A percentile compares a stretch with the other conserved stretches of the same genome.
Evolutionary conservation across 2,888 invertebrate genomes (phyloP).

Genomic region (Tinea semifulvella): DNA sequence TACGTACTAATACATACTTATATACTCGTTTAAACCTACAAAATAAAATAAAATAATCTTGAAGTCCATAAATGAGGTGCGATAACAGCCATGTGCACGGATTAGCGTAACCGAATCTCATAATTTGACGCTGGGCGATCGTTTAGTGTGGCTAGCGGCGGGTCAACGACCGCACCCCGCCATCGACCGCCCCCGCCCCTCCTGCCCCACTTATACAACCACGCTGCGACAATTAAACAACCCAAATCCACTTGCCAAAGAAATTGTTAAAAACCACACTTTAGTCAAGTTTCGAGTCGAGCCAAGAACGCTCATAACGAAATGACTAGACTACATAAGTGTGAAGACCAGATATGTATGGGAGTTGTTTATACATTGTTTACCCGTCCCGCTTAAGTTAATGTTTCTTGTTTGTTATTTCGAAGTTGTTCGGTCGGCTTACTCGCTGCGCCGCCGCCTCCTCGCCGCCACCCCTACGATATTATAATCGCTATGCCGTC

Average conservation of each 20-base stretch:
- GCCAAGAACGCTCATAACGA: not conserved
- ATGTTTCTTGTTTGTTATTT: conserved; percentile 20
- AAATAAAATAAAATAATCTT: not conserved
- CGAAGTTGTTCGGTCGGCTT: conserved; percentile 18
- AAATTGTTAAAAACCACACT: not conserved
- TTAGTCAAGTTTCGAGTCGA: not conserved
- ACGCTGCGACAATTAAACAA: not conserved
- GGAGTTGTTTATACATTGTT: conserved; percentile 12
- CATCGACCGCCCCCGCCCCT: too few relatives aligned
- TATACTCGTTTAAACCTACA: too few relatives aligned
- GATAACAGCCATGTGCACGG: conserved; percentile 1
- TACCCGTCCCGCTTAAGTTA: conserved; percentile 14
- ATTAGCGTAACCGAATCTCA: not conserved
- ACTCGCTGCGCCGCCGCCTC: not conserved
- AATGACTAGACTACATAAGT: too few relatives aligned
- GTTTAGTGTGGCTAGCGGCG: conserved; percentile 15
- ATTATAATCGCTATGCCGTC: not conserved
- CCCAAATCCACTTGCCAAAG: not conserved
- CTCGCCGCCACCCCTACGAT: not conserved
- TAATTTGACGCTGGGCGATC: conserved; percentile 4
- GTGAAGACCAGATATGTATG: conserved; percentile 7
- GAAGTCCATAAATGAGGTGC: conserved; percentile 2
- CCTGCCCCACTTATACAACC: not conserved
- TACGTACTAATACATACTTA: too few relatives aligned
- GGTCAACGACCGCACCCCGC: conserved; percentile 16